phyloP scores from a whole-genome alignment of 1,140 invertebrate genomes.

The Ephestia elutella region DNA sequence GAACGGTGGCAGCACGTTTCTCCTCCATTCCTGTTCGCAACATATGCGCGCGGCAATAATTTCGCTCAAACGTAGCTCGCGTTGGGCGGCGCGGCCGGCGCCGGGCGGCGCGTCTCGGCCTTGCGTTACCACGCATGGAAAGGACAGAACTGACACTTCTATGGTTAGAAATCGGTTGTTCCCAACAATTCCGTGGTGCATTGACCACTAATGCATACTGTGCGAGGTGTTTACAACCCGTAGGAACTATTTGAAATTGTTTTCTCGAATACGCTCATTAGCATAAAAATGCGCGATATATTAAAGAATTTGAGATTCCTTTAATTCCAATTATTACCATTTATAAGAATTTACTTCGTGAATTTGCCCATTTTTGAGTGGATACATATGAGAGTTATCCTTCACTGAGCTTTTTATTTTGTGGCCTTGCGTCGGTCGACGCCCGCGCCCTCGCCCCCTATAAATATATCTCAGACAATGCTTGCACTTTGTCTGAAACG shows the following conservation, averaged over 20 bases:
- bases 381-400: background rate
- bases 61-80: background rate
- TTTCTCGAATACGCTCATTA: too few species aligned
- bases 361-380: too few species aligned
- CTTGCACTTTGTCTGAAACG: constrained; percentile 4
- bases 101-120: background rate
- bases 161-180: too few species aligned
- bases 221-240: too few species aligned
- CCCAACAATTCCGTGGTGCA: too few species aligned
- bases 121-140: background rate
- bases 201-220: too few species aligned
- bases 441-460: constrained; percentile 2
- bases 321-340: too few species aligned
- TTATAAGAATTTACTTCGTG: too few species aligned
- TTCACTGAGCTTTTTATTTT: background rate
- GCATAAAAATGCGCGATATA: too few species aligned
- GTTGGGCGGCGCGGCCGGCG: background rate
- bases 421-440: background rate
- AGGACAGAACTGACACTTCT: background rate
- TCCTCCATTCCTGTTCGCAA: background rate
- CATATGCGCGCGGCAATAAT: background rate
- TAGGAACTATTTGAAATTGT: too few species aligned
- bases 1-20: background rate
- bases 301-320: too few species aligned
- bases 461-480: constrained; percentile 3